These are phyloP conservation scores for Microtus ochrogaster DNA, from an alignment of 2,113 vertebrate genomes.

Conservation along the genomic window DNA sequence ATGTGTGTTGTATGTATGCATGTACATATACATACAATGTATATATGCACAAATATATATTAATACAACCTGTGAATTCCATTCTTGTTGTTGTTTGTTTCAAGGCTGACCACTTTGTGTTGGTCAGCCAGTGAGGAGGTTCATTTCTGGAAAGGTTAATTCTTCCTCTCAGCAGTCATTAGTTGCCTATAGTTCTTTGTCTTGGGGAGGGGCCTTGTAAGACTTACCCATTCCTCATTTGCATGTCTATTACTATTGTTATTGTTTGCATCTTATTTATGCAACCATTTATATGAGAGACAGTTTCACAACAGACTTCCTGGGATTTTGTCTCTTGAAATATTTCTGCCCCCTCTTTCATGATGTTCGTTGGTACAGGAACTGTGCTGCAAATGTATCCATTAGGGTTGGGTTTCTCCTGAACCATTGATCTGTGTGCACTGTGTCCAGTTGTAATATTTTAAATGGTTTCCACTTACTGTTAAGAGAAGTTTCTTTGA, in stretches of 20 bases:
- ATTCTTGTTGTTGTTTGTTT: not conserved
- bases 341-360: too few relatives aligned
- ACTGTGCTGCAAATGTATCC: too few relatives aligned
- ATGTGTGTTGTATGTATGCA: too few relatives aligned
- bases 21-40: not conserved
- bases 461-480: too few relatives aligned
- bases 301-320: not conserved
- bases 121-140: not conserved
- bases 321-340: too few relatives aligned
- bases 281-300: not conserved
- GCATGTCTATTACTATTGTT: not conserved
- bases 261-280: not conserved
- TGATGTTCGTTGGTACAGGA: too few relatives aligned
- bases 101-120: not conserved
- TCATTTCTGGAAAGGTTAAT: not conserved
- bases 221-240: not conserved
- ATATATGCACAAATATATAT: not conserved
- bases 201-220: not conserved
- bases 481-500: too few relatives aligned
- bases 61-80: not conserved
- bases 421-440: too few relatives aligned
- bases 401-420: too few relatives aligned
- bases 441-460: too few relatives aligned
- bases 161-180: not conserved
- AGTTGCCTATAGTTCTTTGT: not conserved